Evolutionary conservation across 2,113 vertebrate genomes (phyloP).

Genomic region (Suncus etruscus): DNA sequence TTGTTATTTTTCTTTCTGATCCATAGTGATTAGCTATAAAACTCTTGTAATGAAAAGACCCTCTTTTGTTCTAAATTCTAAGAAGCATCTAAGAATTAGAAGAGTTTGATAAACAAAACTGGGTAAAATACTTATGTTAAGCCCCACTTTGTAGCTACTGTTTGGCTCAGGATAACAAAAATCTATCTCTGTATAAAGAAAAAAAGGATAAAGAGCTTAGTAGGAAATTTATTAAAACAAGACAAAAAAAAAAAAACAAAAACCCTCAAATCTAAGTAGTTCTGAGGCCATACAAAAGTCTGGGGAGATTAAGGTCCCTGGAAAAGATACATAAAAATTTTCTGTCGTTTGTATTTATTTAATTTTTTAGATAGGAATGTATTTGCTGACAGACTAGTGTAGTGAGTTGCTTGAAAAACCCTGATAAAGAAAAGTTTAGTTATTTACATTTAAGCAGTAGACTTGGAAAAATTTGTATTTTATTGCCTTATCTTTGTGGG

Average conservation of each 20-base stretch:
- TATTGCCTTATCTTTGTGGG: slow-evolving; percentile 11
- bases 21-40: background rate
- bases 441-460: slow-evolving; percentile 55
- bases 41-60: background rate
- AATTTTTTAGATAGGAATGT: slow-evolving; percentile 17
- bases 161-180: background rate
- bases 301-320: background rate
- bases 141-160: too few relatives aligned
- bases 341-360: background rate
- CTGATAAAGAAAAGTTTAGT: slow-evolving; percentile 14
- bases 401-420: slow-evolving; percentile 15
- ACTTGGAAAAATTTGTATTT: slow-evolving; percentile 52
- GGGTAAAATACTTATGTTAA: background rate
- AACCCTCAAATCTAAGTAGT: background rate
- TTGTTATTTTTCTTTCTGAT: slow-evolving; percentile 26
- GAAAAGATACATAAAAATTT: background rate
- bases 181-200: background rate
- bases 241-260: background rate
- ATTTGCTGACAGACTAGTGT: slow-evolving; percentile 23
- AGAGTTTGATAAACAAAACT: background rate
- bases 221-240: background rate
- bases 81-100: background rate
- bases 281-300: background rate
- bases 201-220: background rate
- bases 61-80: background rate